A percentile compares a stretch with the other conserved stretches of the same genome.
Evolutionary conservation across 2,797 vertebrate genomes (phyloP).

Genomic region (Falco cherrug): DNA sequence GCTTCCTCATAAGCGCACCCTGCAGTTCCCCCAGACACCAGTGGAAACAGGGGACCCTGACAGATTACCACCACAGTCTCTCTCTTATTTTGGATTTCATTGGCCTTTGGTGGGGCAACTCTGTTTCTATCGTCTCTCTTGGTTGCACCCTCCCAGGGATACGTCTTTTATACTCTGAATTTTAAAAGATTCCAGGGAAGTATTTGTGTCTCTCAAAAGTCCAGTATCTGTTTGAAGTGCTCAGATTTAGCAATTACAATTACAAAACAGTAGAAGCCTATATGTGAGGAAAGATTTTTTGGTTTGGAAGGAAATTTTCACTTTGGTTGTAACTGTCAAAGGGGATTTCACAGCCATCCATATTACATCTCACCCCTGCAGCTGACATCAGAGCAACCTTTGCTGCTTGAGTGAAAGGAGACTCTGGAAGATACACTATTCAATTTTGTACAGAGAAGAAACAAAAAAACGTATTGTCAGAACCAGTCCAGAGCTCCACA

Average conservation of each 20-base stretch:
- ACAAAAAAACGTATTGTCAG: not conserved
- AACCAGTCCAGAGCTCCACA: not conserved
- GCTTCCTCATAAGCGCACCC: not conserved
- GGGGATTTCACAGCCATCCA: conserved; percentile 27
- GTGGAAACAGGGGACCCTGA: not conserved
- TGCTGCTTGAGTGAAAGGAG: not conserved
- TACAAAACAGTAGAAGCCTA: not conserved
- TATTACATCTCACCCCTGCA: not conserved
- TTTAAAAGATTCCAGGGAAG: not conserved
- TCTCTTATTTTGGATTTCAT: not conserved
- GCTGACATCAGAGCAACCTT: conserved; percentile 28
- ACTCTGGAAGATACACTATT: not conserved
- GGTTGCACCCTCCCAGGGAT: not conserved
- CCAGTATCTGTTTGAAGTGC: not conserved
- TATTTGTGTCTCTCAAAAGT: not conserved
- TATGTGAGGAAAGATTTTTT: not conserved
- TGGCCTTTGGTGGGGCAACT: not conserved
- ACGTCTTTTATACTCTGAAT: not conserved
- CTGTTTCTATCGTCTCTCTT: not conserved
- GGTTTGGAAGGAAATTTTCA: conserved; percentile 11
- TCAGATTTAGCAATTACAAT: not conserved
- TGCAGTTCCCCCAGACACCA: not conserved
- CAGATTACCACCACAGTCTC: not conserved
- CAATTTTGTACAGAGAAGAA: not conserved
- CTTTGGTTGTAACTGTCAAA: conserved; percentile 29